Evolutionary conservation across 2,113 vertebrate species (phyloP).

Genomic region (Hippoglossus stenolepis): DNA sequence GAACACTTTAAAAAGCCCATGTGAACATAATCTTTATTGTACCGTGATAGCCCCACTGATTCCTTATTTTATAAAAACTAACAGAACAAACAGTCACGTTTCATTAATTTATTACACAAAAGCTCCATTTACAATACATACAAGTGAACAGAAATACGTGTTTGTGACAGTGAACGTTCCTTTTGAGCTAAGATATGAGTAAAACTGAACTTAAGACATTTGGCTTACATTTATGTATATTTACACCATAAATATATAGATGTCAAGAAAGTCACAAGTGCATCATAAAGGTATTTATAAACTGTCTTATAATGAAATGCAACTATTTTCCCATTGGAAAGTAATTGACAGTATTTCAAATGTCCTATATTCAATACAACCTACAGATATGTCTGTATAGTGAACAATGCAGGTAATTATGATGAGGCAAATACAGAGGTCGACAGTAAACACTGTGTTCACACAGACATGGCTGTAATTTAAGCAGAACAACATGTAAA

Average conservation of each 20-base stretch:
- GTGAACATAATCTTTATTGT: too few relatives aligned
- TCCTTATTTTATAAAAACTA: slow-evolving; percentile 5
- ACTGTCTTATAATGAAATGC: slow-evolving; percentile 3
- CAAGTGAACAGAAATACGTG: slow-evolving; percentile 25
- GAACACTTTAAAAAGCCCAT: too few relatives aligned
- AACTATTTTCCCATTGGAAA: slow-evolving; percentile 9
- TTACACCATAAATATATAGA: slow-evolving; percentile 1
- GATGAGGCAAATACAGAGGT: slow-evolving; percentile 17
- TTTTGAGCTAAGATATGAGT: slow-evolving; percentile 33
- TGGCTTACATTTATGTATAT: slow-evolving; percentile 35
- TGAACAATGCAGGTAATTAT: slow-evolving; percentile 23
- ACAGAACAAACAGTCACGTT: background rate
- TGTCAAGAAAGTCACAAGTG: too few relatives aligned
- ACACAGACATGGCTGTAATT: slow-evolving; percentile 10
- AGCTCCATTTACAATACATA: slow-evolving; percentile 48
- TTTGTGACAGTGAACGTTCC: slow-evolving; percentile 23
- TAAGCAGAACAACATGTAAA: slow-evolving; percentile 57
- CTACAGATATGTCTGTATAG: slow-evolving; percentile 19
- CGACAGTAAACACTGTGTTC: slow-evolving; percentile 31
- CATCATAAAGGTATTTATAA: too few relatives aligned
- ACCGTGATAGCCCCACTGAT: too few relatives aligned
- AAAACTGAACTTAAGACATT: slow-evolving; percentile 61
- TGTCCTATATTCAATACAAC: background rate
- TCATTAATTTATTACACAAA: slow-evolving; percentile 54
- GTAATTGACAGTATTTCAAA: slow-evolving; percentile 6